Evolutionary conservation across 2,888 invertebrate genomes (phyloP).

Genomic region (Galeruca laticollis): DNA sequence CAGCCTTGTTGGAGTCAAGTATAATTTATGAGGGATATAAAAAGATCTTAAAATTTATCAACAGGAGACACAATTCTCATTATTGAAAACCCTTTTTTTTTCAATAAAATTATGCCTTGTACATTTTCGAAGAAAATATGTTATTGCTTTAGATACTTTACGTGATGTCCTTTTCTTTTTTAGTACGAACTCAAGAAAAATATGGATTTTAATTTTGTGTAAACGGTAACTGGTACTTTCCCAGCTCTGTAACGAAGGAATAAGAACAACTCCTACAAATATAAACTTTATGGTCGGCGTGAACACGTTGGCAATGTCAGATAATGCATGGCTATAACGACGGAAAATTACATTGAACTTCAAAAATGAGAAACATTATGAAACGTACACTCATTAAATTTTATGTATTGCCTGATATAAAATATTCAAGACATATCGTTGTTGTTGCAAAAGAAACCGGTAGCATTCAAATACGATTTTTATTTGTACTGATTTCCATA

Average conservation of each 20-base stretch:
- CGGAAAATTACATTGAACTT: not conserved
- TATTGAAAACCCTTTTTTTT: no score
- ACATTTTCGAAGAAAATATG: no score
- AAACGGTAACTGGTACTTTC: not conserved
- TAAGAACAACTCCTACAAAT: not conserved
- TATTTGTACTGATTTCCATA: not conserved
- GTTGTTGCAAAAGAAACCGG: not conserved
- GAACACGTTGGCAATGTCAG: constrained; percentile 20
- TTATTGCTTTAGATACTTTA: no score
- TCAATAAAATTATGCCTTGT: no score
- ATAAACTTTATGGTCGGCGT: constrained; percentile 23
- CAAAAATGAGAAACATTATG: not conserved
- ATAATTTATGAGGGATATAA: no score
- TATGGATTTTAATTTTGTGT: not conserved
- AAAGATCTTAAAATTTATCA: no score
- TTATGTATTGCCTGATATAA: not conserved
- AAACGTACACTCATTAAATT: constrained; percentile 4
- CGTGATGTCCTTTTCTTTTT: no score
- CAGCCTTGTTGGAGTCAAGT: no score
- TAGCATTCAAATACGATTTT: not conserved
- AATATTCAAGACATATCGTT: not conserved
- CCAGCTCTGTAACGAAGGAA: constrained; percentile 16
- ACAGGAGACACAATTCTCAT: no score
- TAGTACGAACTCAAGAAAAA: not conserved
- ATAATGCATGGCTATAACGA: constrained; percentile 21